Base-by-base conservation (phyloP, 2,888 invertebrate genomes). In the Trilocha varians region DNA sequence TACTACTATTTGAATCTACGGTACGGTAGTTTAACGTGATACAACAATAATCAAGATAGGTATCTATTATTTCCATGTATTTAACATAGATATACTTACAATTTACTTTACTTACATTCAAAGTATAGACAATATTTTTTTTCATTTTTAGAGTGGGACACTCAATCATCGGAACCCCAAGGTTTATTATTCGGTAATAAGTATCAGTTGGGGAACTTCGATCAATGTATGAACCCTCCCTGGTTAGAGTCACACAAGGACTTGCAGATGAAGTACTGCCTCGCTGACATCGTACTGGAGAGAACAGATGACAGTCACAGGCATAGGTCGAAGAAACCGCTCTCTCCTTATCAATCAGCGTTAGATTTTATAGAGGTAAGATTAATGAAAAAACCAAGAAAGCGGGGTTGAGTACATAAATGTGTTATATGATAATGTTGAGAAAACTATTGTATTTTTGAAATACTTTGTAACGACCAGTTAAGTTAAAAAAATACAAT, bases 181-280 rank as follows among this genome's bases (percentile, higher is more conserved):
- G 89, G 90, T 1, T 64, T 89, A 9, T 62, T 89, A 1, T 83
- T 85, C 34, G 90, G 88, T 0, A 88, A 83, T 54, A 70, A 78
- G 1, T 88, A 80, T 53, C 89, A 90, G 49, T 70, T 90, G 45
- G 90, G 90, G 0, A 87, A 89, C 62, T 90, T 87, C 53, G 89
- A 90, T 50, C 88, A 90, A 58, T 90, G 90, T 49, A 62, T 83
- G 57, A 59, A 65, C 9, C 55, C 75, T 0, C 79, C 82, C 0
- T 82, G 80, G 78, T 44, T 63, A 1, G 44, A 54, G 8, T 58
- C 58, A 0, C 61, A 75, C 4, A 69, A 65, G 0, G 76, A 77
- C 11, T 52, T 84, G 13, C 64, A 57, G 5, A 75, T 77, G 0
- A 82, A 86, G 57, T 87, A 87, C 61, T 88, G 88, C 47, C 59